A percentile compares a stretch with the other conserved stretches of the same genome.
Evolutionary conservation across 2,888 invertebrate species (phyloP).

Genomic region (Aspidapion aeneum): DNA sequence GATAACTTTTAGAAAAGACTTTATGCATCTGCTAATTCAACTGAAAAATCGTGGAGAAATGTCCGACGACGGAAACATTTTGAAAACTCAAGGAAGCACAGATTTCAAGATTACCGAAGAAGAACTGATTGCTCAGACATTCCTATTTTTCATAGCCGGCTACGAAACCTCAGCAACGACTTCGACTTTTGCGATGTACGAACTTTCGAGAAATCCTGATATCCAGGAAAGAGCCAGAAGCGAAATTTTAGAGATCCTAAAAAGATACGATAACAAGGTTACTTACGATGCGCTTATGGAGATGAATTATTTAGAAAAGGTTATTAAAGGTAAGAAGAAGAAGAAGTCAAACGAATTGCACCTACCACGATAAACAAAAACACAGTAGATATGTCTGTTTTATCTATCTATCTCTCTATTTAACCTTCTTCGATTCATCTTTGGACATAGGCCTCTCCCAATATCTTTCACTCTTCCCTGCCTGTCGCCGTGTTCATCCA

Average conservation of each 20-base stretch:
- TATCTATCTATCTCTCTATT: too few species aligned
- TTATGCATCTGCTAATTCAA: constrained; percentile 27
- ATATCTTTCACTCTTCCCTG: too few species aligned
- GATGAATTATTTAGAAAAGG: constrained; percentile 30
- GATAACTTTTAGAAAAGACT: constrained; percentile 48
- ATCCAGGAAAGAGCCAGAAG: constrained; percentile 25
- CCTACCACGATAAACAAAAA: too few species aligned
- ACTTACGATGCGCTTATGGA: constrained; percentile 29
- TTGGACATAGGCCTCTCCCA: too few species aligned
- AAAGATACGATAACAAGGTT: constrained; percentile 22
- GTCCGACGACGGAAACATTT: constrained; percentile 2
- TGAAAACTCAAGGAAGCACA: not conserved
- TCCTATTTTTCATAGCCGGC: constrained; percentile 30
- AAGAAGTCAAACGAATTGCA: too few species aligned
- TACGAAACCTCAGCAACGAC: constrained; percentile 32
- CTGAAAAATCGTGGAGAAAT: constrained; percentile 21
- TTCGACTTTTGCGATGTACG: constrained; percentile 28
- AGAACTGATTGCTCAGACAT: constrained; percentile 21
- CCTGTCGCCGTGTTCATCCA: too few species aligned
- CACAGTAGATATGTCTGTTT: too few species aligned
- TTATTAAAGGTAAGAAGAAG: constrained; percentile 27
- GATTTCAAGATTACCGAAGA: not conserved
- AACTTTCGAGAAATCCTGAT: constrained; percentile 24
- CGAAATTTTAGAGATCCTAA: constrained; percentile 22
- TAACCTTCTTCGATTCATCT: too few species aligned